Base-by-base conservation (phyloP, 2,888 invertebrate genomes). In the Calliopum simillimum region DNA sequence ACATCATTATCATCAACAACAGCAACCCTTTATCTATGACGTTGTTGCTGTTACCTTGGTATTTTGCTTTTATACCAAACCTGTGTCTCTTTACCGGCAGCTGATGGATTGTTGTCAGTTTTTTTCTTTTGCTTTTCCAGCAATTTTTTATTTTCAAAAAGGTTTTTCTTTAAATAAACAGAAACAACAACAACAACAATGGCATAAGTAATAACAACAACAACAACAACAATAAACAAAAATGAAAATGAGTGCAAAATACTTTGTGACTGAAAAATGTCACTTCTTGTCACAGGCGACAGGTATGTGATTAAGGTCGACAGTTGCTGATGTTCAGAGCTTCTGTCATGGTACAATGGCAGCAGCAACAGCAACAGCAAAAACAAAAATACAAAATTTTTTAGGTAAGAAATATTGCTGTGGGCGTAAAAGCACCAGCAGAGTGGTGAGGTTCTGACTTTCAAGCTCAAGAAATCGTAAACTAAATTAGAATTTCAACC, bases 261-360 rank as follows among this genome's bases (percentile, higher is more conserved):
- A 66, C 61, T 67, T 67, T 67, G 70, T 67, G 63, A 62, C 56
- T 71, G 69, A 71, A 76, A 76, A 76, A 74, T 76, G 76, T 74
- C 76, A 76, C 73, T 73, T 71, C 75, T 74, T 78, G 77, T 78
- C 76, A 73, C 53, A 69, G 73, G 67, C 72, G 78, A 77, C 78
- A 77, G 75, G 73, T 74, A 71, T 73, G 74, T 78, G 78, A 78
- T 78, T 77, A 74, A 74, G 77, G 77, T 77, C 76, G 76, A 77
- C 76, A 76, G 72, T 71, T 74, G 71, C 69, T 68, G 73, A 71
- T 71, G 71, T 71, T 68, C 73, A 69, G n/a, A n/a, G 65, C 63
- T 51, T 58, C 72, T 69, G 69, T 62, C 55, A 67, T 51, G 16
- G 16, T 11, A 63, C 33, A 51, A 33, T 33, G 12, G 43, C 47